These are phyloP conservation scores for Megaceryle maxima DNA, from an alignment of 2,113 vertebrate species.

Conservation along the genomic window DNA sequence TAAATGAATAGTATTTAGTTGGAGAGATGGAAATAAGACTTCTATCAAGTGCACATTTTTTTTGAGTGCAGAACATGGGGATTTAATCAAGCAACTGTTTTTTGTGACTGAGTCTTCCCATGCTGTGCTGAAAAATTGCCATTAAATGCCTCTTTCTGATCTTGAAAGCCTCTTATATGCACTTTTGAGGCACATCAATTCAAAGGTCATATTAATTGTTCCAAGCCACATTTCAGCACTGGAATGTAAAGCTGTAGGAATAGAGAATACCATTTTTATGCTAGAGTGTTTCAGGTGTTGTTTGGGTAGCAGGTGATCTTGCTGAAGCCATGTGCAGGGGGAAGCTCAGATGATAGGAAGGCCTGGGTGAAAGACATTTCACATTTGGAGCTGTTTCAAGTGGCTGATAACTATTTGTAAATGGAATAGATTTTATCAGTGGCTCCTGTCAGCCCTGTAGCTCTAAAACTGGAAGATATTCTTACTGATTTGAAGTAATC, in stretches of 20 bases:
- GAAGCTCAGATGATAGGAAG: not conserved
- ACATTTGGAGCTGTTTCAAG: not conserved
- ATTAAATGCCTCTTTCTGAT: slow-evolving; percentile 32
- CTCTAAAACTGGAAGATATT: not conserved
- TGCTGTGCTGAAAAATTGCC: slow-evolving; percentile 33
- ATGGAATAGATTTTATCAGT: not conserved
- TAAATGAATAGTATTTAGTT: not conserved
- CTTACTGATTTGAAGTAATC: not conserved
- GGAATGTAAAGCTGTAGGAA: not conserved
- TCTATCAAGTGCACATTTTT: not conserved
- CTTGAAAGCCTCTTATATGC: slow-evolving; percentile 19
- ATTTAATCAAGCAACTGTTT: slow-evolving; percentile 35
- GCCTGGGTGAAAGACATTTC: not conserved
- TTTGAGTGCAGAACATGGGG: not conserved
- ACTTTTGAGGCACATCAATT: not conserved
- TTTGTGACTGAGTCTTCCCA: not conserved
- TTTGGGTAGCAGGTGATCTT: not conserved
- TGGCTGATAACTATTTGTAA: not conserved
- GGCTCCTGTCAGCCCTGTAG: not conserved
- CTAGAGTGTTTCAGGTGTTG: not conserved
- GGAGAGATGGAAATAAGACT: not conserved
- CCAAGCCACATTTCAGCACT: not conserved
- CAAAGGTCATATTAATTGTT: slow-evolving; percentile 32
- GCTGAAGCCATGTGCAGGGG: not conserved
- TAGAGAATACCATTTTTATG: not conserved